Base-by-base conservation (phyloP, 2,888 invertebrate genomes). In the Caenorhabditis sp. region DNA sequence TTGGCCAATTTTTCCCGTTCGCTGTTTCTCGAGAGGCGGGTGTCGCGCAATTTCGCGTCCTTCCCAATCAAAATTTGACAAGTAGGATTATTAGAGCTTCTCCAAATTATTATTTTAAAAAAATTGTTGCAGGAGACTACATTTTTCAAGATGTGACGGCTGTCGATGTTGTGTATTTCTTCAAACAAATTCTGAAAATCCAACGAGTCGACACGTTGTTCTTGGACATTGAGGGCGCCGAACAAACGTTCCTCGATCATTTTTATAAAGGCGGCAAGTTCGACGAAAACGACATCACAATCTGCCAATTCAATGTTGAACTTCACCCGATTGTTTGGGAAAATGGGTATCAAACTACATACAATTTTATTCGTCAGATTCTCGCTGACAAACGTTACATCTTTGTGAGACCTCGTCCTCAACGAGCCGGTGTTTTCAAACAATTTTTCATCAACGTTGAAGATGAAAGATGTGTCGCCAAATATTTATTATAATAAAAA, bases 1-100 rank as follows among this genome's bases (percentile, higher is more conserved):
- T 74, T 50, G 74, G 74, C 6, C 58, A 53, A 26, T 74, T 64
- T 60, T 70, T 69, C 60, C 71, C 71, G 14, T 74, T 74, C 24
- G 77, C 77, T 24, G 60, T 77, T 27, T 67, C 70, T 5, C 58
- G 23, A 17, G 6, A 61, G 8, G 43, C 74, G 0, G 71, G 71
- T 17, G 62, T 63, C 26, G 49, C 31, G 5, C 58, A 23, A 1
- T 70, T 70, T 37, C 26, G 53, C 27, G 62, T 70, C 19, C 21
- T 70, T 3, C 70, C 70, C 1, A 70, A 70, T 58, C 70, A 70
- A 37, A 70, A 66, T 59, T 66, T 66, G 58, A 65, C 53, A 49
- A 69, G 31, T 31, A 31, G 31, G 31, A 31, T 31, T 6, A 31
- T 6, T 31, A 6, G 5, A 31, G 31, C 31, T 4, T 31, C 10